Base-by-base conservation (phyloP, 2,113 vertebrate species). In the Ailuropoda melanoleuca region DNA sequence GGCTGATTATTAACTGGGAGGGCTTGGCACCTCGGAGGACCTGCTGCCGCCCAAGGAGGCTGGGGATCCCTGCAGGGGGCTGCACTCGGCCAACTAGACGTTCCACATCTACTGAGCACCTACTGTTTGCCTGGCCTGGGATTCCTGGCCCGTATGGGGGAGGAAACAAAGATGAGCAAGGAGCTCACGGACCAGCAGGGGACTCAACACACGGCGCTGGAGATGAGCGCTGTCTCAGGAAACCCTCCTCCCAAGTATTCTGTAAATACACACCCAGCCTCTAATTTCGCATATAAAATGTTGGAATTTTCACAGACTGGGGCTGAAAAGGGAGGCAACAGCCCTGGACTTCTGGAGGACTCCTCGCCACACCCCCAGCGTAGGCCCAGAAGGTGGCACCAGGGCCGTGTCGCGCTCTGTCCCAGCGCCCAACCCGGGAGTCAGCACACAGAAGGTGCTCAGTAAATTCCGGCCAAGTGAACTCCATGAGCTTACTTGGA, bases 341-440 rank as follows among this genome's bases (percentile, higher is more conserved):
- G 43, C 3, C 64, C 78, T 26, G 24, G 80, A 29, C 70, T 60
- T 60, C 88, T 43, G 43, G 48, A 55, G 13, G n/a, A 6, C 26
- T 74, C n/a, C 2, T 23, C 48, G 34, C n/a, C n/a, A 21, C 24
- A 55, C 7, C 3, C 12, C 24, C n/a, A 1, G 9, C 0, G 3
- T 13, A 46, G 56, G 56, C 10, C 0, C 66, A 0, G 19, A 29
- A 7, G 3, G 29, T 31, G 14, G 50, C 26, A 23, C 39, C 31
- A 4, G 0, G 5, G 55, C 55, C 8, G 1, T 10, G 8, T 29
- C 34, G 60, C 1, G 10, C 31, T 19, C 29, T 6, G 55, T 4
- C 46, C 43, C 34, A 24, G n/a, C 3, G 50, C 34, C 50, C 62
- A 24, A 1, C 1, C 0, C 0, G 3, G 86, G 23, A 53, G 19